These are phyloP conservation scores for Anarhynchus alexandrinus DNA, from an alignment of 2,113 vertebrate species.

Conservation along the genomic window DNA sequence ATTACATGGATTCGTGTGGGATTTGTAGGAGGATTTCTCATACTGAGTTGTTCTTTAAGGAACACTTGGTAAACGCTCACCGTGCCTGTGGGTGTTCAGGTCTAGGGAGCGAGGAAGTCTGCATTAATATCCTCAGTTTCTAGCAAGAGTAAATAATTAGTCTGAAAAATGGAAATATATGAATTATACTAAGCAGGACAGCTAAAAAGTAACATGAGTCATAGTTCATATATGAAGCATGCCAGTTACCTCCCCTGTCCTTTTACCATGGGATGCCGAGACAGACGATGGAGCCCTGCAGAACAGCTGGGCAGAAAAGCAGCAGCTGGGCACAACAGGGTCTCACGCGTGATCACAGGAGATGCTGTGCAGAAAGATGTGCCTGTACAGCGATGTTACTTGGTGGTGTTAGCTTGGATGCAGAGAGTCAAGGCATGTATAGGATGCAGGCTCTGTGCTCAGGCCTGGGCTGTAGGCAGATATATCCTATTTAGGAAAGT, in stretches of 20 bases:
- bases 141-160: not conserved
- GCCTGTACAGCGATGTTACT: not conserved
- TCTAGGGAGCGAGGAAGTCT: not conserved
- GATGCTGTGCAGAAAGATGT: not conserved
- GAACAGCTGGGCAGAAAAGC: not conserved
- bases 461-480: not conserved
- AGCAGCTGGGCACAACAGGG: not conserved
- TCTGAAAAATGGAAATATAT: not conserved
- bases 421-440: not conserved
- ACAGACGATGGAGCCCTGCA: not conserved
- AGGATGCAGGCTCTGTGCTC: not conserved
- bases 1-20: not conserved
- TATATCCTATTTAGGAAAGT: not conserved
- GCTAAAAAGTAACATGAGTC: not conserved
- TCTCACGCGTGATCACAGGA: fast-evolving
- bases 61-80: not conserved
- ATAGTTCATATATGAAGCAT: not conserved
- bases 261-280: not conserved
- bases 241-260: not conserved
- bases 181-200: not conserved
- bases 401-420: not conserved
- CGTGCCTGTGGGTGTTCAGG: not conserved
- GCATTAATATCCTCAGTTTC: not conserved
- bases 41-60: not conserved
- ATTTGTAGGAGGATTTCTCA: not conserved